Percentiles rank a stretch among this genome's conserved stretches.
phyloP scores from a whole-genome alignment of 2,113 vertebrate genomes.

The Uria lomvia region DNA sequence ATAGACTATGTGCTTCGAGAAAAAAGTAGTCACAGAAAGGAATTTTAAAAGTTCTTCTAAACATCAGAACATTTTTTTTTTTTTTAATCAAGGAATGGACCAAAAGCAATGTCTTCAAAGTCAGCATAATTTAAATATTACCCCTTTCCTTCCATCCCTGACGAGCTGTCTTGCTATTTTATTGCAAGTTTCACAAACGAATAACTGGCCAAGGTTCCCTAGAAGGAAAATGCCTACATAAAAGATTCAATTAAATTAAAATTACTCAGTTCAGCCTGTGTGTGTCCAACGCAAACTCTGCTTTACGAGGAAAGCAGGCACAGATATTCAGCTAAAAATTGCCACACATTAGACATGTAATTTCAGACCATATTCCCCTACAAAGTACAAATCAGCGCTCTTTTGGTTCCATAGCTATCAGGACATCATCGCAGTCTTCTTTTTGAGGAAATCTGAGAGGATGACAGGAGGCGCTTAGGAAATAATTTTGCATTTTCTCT shows the following conservation, averaged over 20 bases:
- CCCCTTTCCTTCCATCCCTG: slow-evolving; percentile 27
- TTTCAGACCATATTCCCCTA: slow-evolving; percentile 46
- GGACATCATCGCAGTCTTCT: neutral
- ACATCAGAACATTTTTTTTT: neutral
- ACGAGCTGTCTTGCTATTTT: slow-evolving; percentile 44
- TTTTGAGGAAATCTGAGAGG: slow-evolving; percentile 8
- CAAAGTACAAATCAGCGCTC: slow-evolving; percentile 2
- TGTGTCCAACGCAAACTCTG: slow-evolving; percentile 12
- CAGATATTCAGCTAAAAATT: slow-evolving; percentile 36
- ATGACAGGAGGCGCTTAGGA: neutral
- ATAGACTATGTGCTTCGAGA: neutral
- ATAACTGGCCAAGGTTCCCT: slow-evolving; percentile 46
- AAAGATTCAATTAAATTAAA: slow-evolving; percentile 58
- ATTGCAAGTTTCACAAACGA: slow-evolving; percentile 55
- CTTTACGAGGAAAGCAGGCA: slow-evolving; percentile 22
- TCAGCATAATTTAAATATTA: slow-evolving; percentile 45
- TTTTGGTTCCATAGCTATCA: slow-evolving; percentile 3
- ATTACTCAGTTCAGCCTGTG: slow-evolving; percentile 31
- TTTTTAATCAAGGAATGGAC: neutral
- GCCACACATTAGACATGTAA: slow-evolving; percentile 24
- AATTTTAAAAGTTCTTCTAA: neutral
- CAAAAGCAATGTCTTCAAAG: slow-evolving; percentile 40
- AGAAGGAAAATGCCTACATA: slow-evolving; percentile 52
- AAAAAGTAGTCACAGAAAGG: neutral
- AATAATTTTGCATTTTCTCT: slow-evolving; percentile 30